Evolutionary conservation across 2,888 invertebrate species (phyloP), one percentile per base, ranked within the genome.

Genomic region (Tiliacea citrago): DNA sequence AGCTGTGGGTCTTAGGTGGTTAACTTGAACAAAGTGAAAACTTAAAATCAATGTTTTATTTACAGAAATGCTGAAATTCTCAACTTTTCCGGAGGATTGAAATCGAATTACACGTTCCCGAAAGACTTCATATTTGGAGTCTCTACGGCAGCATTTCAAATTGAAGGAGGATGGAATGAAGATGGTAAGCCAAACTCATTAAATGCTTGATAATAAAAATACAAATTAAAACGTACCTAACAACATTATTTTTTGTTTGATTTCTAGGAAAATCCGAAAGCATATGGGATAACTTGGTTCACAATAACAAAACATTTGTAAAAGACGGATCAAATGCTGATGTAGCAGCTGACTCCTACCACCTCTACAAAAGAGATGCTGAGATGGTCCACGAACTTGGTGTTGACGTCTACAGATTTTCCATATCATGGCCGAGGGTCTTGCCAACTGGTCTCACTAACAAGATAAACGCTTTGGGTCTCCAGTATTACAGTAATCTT

Each of bases 401-500:
- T 18, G 97, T 97, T 0, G 94, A 97, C 83, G 97, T 97, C 78
- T 98, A 98, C 91, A 96, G 98, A 60, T 98, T 98, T 91, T 98
- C 98, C 0, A 96, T 98, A 85, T 97, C 98, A 0, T 98, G 98
- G 98, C 93, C 98, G 0, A 95, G 98, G 68, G 96, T 98, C 65
- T 93, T 98, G 82, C 98, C 98, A 0, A 97, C 96, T 18, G 98
- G 98, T 16, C 96, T 97, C 73, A 96, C 97, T 18, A 97, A 97
- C 87, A 90, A 97, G 35, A 94, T 98, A 35, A 99, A 98, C 90
- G 94, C 96, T 58, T 96, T 97, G 4, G 99, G 98, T 29, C 96
- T 99, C 18, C 94, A 97, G 75, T 98, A 98, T 93, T 99, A 99
- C 92, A 97, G 97, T 88, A 97, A 97, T 83, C 93, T 99, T 62